A percentile compares a stretch with the other conserved stretches of the same genome.
Conservation (phyloP, 2,113 vertebrate species). For the Perognathus longimembris region DNA sequence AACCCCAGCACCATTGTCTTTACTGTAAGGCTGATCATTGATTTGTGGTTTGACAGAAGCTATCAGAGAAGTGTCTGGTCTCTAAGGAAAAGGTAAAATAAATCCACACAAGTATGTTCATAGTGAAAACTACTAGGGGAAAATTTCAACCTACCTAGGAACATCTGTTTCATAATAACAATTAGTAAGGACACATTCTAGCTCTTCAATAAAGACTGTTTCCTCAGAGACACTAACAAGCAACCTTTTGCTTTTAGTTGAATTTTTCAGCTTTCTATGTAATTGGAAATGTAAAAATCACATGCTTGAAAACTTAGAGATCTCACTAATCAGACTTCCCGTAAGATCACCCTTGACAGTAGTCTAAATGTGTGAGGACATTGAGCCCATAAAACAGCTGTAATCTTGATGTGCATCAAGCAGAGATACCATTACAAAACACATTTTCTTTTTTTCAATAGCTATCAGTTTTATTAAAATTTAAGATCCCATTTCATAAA, state of each 20-base stretch:
- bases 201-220: not conserved
- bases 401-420: not conserved
- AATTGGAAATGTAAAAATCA: constrained; percentile 24
- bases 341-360: not conserved
- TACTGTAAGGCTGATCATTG: not conserved
- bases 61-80: not conserved
- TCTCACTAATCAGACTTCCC: not conserved
- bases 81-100: not conserved
- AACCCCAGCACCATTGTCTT: not conserved
- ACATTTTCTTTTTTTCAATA: no score
- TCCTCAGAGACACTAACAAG: not conserved
- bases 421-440: not conserved
- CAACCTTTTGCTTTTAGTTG: not conserved
- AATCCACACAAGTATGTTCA: not conserved
- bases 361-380: not conserved
- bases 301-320: not conserved
- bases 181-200: not conserved
- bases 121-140: not conserved
- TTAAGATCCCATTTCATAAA: no score
- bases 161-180: not conserved
- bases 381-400: not conserved
- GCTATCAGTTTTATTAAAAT: no score
- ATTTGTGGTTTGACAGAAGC: not conserved
- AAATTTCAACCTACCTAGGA: not conserved
- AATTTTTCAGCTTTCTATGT: not conserved